A percentile compares a stretch with the other conserved stretches of the same genome.
Conservation (phyloP, 2,888 invertebrate species). For the Leucoma salicis region DNA sequence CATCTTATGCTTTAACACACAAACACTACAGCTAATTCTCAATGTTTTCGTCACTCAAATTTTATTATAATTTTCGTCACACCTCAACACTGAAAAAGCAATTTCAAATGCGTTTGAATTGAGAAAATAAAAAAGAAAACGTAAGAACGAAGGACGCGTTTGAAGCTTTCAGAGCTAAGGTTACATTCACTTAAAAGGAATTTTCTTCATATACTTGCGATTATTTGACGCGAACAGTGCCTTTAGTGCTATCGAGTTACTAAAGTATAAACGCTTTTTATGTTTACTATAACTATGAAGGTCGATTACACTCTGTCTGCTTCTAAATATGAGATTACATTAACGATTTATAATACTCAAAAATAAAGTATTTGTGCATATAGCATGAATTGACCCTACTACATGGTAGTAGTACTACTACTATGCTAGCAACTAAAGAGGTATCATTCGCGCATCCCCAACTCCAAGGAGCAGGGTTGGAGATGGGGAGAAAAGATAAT, state of each 20-base stretch:
- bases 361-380: too few species aligned
- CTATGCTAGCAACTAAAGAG: too few species aligned
- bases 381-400: too few species aligned
- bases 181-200: slow-evolving; percentile 9
- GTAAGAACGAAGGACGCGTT: not conserved
- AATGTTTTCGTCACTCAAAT: too few species aligned
- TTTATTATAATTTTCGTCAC: not conserved
- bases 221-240: slow-evolving; percentile 5
- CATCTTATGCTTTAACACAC: too few species aligned
- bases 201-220: slow-evolving; percentile 5
- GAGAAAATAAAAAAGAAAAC: not conserved
- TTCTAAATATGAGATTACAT: not conserved
- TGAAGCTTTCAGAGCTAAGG: slow-evolving; percentile 7
- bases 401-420: too few species aligned
- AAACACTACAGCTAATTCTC: too few species aligned
- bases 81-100: not conserved
- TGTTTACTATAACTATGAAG: not conserved
- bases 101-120: not conserved
- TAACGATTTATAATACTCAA: not conserved
- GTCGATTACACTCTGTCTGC: not conserved
- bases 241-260: slow-evolving; percentile 4
- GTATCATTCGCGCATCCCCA: too few species aligned
- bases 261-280: slow-evolving; percentile 1
- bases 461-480: too few species aligned
- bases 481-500: too few species aligned